These are phyloP conservation scores for Mythimna impura DNA, from an alignment of 2,888 invertebrate species.

Conservation along the genomic window DNA sequence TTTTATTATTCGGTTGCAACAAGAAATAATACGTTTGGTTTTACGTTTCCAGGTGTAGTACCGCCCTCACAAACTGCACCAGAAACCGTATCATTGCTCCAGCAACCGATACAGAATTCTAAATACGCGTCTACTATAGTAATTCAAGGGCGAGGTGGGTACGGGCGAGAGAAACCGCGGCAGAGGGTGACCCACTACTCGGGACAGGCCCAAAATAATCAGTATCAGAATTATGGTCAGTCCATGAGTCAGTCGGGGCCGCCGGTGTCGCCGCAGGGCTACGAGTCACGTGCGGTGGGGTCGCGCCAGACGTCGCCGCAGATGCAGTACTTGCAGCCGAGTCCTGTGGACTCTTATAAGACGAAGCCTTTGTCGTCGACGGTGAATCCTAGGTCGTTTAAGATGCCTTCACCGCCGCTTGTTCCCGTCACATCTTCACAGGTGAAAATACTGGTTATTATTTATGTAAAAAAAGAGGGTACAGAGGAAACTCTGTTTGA, in stretches of 20 bases:
- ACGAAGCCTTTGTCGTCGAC: constrained; percentile 69
- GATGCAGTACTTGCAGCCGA: constrained; percentile 82
- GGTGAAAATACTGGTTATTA: constrained; percentile 65
- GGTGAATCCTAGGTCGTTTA: constrained; percentile 79
- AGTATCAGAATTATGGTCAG: constrained; percentile 77
- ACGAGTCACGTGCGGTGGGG: constrained; percentile 66
- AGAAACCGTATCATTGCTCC: constrained; percentile 87
- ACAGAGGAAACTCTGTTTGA: not conserved
- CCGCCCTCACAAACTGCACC: constrained; percentile 88
- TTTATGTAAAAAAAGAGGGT: not conserved
- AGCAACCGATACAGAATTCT: constrained; percentile 82
- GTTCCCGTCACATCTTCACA: constrained; percentile 78
- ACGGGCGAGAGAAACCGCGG: constrained; percentile 81
- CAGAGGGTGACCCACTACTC: constrained; percentile 78
- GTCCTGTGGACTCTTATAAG: constrained; percentile 78
- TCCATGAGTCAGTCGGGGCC: constrained; percentile 61
- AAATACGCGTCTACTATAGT: constrained; percentile 83
- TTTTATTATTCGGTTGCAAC: not conserved
- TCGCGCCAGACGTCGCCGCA: constrained; percentile 73
- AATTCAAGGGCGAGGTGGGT: constrained; percentile 81
- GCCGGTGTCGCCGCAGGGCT: constrained; percentile 64
- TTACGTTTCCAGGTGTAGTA: constrained; percentile 71
- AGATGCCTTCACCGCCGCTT: constrained; percentile 87
- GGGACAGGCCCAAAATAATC: constrained; percentile 65
- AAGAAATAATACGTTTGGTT: not conserved